Conservation (phyloP, 2,113 vertebrate genomes). For the Phocoena phocoena region DNA sequence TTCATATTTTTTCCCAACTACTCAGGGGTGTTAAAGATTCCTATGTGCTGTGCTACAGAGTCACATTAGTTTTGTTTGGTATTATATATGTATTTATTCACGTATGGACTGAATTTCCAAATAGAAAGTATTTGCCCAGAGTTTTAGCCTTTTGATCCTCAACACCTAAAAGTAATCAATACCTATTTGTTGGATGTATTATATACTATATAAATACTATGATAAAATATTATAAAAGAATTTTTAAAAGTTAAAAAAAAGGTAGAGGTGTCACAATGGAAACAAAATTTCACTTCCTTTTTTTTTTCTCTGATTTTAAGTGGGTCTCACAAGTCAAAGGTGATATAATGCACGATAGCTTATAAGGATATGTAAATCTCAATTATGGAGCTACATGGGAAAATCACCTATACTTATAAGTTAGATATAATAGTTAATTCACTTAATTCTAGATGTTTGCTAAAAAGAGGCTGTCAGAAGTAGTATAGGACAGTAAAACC, state of each 20-base stretch:
- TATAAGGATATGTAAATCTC: not conserved
- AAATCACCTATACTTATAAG: not conserved
- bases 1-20: not conserved
- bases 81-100: not conserved
- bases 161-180: not conserved
- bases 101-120: not conserved
- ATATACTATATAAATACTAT: not conserved
- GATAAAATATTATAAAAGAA: not conserved
- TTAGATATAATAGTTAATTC: not conserved
- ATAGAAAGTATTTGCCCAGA: not conserved
- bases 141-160: not conserved
- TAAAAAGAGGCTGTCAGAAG: not conserved
- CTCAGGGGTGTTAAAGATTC: not conserved
- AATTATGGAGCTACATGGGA: rapidly evolving
- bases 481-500: not conserved
- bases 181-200: not conserved
- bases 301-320: not conserved
- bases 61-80: not conserved
- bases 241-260: not conserved
- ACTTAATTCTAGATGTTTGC: not conserved
- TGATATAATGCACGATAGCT: not conserved
- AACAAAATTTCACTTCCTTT: not conserved
- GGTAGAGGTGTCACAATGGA: not conserved
- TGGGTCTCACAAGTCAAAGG: not conserved
- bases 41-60: not conserved